phyloP scores from a whole-genome alignment of 2,888 invertebrate species.

The Stratiomys singularior region DNA sequence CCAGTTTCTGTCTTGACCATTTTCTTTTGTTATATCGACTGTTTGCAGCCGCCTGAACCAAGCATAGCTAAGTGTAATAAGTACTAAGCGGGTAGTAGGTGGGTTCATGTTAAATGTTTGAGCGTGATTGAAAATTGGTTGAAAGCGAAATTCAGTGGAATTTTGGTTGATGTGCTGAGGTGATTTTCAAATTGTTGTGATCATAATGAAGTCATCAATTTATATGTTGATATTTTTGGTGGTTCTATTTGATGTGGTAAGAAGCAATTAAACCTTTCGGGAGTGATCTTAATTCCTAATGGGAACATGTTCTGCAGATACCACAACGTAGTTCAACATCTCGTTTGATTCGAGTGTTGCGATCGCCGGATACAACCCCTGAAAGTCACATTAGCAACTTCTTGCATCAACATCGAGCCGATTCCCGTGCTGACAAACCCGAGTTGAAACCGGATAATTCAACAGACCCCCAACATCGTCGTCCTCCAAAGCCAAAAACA shows the following conservation, averaged over 20 bases:
- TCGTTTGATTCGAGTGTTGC: not conserved
- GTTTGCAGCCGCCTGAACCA: not conserved
- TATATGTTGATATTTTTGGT: not conserved
- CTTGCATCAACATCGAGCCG: slow-evolving; percentile 49
- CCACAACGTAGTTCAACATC: slow-evolving; percentile 28
- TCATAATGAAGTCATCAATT: not conserved
- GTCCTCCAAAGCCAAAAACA: not conserved
- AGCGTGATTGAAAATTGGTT: not conserved
- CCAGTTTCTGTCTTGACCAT: not conserved
- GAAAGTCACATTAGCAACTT: slow-evolving; percentile 53
- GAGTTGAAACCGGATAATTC: slow-evolving; percentile 44
- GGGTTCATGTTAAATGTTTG: not conserved
- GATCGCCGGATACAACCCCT: slow-evolving; percentile 48
- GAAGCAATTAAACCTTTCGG: not conserved
- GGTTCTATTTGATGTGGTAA: slow-evolving; percentile 32
- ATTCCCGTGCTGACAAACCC: slow-evolving; percentile 52
- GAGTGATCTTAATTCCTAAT: not conserved
- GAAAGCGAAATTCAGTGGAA: slow-evolving; percentile 24
- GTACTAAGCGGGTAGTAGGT: not conserved
- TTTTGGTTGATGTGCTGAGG: slow-evolving; percentile 25
- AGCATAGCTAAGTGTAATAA: not conserved
- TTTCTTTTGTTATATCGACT: slow-evolving; percentile 4
- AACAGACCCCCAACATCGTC: slow-evolving; percentile 12
- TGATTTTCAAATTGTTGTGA: not conserved
- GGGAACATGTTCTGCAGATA: slow-evolving; percentile 1